Conservation (phyloP, 2,888 invertebrate species). For the Lasius fuliginosus region DNA sequence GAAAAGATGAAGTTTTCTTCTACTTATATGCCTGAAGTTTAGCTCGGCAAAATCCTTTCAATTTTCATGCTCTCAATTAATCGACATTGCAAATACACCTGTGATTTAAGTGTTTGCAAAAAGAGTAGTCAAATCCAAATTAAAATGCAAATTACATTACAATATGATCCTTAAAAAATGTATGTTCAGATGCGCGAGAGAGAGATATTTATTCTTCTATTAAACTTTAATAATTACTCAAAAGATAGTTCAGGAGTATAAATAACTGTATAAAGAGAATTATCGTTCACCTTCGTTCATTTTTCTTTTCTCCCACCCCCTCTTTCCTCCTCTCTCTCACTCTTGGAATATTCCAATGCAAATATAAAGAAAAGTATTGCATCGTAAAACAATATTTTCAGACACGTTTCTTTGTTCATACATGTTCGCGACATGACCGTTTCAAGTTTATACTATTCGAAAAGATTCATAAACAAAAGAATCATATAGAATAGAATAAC, state of each 20-base stretch:
- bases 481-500: constrained; percentile 16
- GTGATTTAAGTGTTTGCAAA: background rate
- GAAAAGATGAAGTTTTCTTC: background rate
- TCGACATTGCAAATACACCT: background rate
- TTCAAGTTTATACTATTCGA: constrained; percentile 19
- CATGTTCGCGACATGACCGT: constrained; percentile 13
- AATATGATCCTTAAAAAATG: background rate
- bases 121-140: background rate
- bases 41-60: background rate
- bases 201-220: background rate
- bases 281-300: background rate
- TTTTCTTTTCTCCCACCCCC: no score
- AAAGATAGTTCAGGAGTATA: background rate
- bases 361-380: background rate
- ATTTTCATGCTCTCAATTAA: constrained; percentile 19
- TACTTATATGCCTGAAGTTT: background rate
- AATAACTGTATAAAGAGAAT: background rate
- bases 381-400: constrained; percentile 5
- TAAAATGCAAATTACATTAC: constrained; percentile 36
- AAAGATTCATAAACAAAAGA: constrained; percentile 40
- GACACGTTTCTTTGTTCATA: constrained; percentile 38
- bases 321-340: no score
- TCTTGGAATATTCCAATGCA: background rate
- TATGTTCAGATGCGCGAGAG: background rate
- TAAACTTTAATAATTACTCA: constrained; percentile 14